Evolutionary conservation across 1,140 invertebrate species (phyloP).

Genomic region (Drosophila tristis): DNA sequence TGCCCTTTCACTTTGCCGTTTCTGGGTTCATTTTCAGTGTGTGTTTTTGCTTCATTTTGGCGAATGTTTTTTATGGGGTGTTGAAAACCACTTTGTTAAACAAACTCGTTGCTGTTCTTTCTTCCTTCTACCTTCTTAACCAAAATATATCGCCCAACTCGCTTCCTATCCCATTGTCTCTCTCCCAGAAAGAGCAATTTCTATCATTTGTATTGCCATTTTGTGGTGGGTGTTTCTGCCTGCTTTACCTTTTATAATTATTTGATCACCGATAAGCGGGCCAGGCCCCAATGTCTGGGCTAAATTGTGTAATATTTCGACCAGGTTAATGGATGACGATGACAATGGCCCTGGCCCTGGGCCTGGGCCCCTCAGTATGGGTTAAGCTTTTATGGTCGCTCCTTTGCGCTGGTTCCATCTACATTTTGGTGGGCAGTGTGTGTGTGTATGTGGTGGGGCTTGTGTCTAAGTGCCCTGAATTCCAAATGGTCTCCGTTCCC

Average conservation of each 20-base stretch:
- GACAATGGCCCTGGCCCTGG: constrained; percentile 6
- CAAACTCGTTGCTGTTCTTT: constrained; percentile 59
- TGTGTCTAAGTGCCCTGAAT: constrained; percentile 21
- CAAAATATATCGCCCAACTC: constrained; percentile 7
- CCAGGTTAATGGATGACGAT: constrained; percentile 40
- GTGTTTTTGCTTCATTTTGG: constrained; percentile 27
- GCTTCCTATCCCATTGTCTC: constrained; percentile 2
- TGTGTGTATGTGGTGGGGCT: not conserved
- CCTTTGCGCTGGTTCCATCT: not conserved
- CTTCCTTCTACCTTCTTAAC: constrained; percentile 6
- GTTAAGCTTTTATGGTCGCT: constrained; percentile 10
- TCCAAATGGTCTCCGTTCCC: constrained; percentile 7
- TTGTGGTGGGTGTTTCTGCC: constrained; percentile 14
- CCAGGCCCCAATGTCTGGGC: not conserved
- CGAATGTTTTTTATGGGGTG: constrained; percentile 67
- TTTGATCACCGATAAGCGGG: constrained; percentile 69
- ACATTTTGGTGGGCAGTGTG: too few relatives aligned
- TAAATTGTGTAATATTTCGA: constrained; percentile 51
- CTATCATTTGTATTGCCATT: constrained; percentile 54
- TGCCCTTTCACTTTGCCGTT: constrained; percentile 13
- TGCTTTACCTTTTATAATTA: constrained; percentile 54
- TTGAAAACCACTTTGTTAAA: constrained; percentile 76
- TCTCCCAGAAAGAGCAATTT: constrained; percentile 23
- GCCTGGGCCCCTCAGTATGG: not conserved
- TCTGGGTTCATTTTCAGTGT: not conserved